These are phyloP conservation scores for Xestia xanthographa DNA, from an alignment of 2,888 invertebrate genomes.

Conservation along the genomic window DNA sequence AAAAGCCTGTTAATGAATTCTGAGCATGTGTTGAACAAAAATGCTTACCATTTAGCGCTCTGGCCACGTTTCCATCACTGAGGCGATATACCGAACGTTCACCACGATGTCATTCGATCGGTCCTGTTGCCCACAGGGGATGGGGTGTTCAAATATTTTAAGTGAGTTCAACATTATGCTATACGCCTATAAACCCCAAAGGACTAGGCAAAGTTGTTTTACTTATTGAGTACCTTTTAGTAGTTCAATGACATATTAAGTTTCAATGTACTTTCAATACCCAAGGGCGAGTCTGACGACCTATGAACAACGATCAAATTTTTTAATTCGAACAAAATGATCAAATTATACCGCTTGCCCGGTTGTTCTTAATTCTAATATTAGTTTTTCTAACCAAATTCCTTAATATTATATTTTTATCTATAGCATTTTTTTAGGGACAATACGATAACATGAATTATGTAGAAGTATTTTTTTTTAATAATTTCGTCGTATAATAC, in stretches of 20 bases:
- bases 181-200: neutral
- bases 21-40: conserved; percentile 37
- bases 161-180: conserved; percentile 8
- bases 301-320: conserved; percentile 18
- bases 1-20: conserved; percentile 49
- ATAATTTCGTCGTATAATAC: neutral
- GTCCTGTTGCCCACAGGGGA: conserved; percentile 4
- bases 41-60: conserved; percentile 40
- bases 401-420: neutral
- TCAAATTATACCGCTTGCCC: neutral
- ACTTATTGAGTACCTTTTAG: conserved; percentile 6
- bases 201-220: conserved; percentile 21
- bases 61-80: conserved; percentile 39
- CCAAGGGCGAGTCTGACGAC: conserved; percentile 22
- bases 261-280: conserved; percentile 37
- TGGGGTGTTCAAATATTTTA: conserved; percentile 15
- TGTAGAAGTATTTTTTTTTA: neutral
- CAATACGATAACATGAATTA: neutral
- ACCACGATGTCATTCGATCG: conserved; percentile 23
- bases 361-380: neutral
- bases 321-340: neutral
- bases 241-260: conserved; percentile 43
- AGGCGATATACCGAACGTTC: conserved; percentile 28
- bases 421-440: neutral
- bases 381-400: neutral